Base-by-base conservation (phyloP, 30 jellyfish, hydroid and myxozoan species). In the Turritopsis rubra region DNA sequence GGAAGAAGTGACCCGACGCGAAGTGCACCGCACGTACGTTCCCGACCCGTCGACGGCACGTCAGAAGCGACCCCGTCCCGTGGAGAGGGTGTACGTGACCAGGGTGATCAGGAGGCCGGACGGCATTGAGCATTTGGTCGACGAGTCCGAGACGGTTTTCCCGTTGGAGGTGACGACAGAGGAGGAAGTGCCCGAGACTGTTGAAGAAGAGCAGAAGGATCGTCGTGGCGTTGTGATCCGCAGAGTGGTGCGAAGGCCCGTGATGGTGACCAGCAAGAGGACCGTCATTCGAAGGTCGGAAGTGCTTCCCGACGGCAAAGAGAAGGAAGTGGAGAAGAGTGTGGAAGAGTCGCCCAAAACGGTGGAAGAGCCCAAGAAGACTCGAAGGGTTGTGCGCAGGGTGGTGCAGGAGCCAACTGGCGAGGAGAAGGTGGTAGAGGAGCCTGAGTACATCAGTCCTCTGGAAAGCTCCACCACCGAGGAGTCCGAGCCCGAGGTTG, bases 21-120 rank as follows among this genome's bases (percentile, higher is more conserved):
- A 60, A 60, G 73, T 60, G 19, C 73, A 60, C 73, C 73, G 73
- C 21, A 23, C 73, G 19, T 60, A 60, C 73, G 22, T 60, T 0
- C 19, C 71, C 86, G 21, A 31, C 84, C 86, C 73, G 0, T 72
- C 80, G 30, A 72, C 41, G 28, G 18, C 80, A 22, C 80, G 53
- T 29, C 21, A 72, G 52, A 79, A 79, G 53, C 76, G 22, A 65
- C 86, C 88, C 29, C 60, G 76, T 23, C 83, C 87, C 30, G 95
- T 90, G 20, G 97, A 90, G 54, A 85, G 93, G 80, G 95, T 90
- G 29, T 85, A 26, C 77, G 96, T 85, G 25, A 86, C 92, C 0
- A 84, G 97, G 30, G 87, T 90, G 52, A 21, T 90, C 73, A 29
- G 88, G 79, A 78, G 75, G 53, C 84, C 81, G 27, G 96, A 87